phyloP scores from a whole-genome alignment of 2,113 vertebrate species.

The Silurus asotus region DNA sequence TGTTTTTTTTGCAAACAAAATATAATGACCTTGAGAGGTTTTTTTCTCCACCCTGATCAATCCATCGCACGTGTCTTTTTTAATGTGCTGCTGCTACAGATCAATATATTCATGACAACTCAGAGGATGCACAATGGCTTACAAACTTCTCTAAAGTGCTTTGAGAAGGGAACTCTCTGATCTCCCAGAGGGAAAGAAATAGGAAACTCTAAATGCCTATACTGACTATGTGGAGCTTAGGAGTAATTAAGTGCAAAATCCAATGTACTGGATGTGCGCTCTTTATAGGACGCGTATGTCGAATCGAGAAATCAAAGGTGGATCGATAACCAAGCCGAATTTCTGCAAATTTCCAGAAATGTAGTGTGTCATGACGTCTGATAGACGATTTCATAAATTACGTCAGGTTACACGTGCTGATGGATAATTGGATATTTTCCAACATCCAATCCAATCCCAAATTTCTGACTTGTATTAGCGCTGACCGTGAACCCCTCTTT shows the following conservation, averaged over 20 bases:
- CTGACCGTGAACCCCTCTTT: background rate
- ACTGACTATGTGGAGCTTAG: background rate
- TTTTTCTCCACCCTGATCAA: conserved; percentile 5
- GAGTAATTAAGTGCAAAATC: background rate
- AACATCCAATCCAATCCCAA: background rate
- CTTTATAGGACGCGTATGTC: background rate
- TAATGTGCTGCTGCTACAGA: background rate
- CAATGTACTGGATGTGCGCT: too few species aligned
- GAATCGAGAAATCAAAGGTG: background rate
- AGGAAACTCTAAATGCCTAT: background rate
- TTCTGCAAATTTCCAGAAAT: background rate
- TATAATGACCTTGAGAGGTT: conserved; percentile 32
- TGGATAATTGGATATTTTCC: background rate
- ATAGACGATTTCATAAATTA: background rate
- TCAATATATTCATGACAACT: background rate
- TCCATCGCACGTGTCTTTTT: background rate
- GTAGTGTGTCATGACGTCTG: background rate
- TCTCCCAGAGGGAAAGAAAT: background rate
- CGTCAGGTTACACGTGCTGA: too few species aligned
- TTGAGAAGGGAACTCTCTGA: background rate
- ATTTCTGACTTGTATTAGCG: background rate
- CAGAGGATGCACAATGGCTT: background rate
- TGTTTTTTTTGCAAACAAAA: background rate
- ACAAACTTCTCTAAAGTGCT: background rate
- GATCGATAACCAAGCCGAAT: background rate